phyloP scores from a whole-genome alignment of 2,113 vertebrate species.

The Polypterus senegalus region DNA sequence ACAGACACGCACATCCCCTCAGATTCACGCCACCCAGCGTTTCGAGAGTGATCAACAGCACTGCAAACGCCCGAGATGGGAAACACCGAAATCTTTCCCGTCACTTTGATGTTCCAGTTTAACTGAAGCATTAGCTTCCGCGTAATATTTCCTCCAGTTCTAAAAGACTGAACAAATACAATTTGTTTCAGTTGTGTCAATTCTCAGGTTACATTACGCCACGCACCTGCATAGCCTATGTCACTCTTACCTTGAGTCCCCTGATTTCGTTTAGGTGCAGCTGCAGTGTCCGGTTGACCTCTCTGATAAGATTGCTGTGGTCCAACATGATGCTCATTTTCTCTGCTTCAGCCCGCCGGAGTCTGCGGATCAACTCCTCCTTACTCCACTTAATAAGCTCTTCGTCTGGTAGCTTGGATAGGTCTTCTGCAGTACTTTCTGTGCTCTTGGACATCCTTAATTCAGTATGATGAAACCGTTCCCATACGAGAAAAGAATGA shows the following conservation, averaged over 20 bases:
- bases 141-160: too few relatives aligned
- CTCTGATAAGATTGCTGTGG: slow-evolving; percentile 89
- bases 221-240: neutral
- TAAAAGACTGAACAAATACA: too few relatives aligned
- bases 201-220: too few relatives aligned
- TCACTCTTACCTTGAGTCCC: slow-evolving; percentile 73
- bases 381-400: slow-evolving; percentile 85
- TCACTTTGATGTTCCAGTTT: too few relatives aligned
- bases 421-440: slow-evolving; percentile 56
- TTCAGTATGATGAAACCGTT: neutral
- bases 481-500: neutral
- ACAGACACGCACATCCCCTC: too few relatives aligned
- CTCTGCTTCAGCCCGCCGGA: slow-evolving; percentile 80
- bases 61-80: too few relatives aligned
- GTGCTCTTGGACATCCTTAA: slow-evolving; percentile 39
- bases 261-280: slow-evolving; percentile 90
- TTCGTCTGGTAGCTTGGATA: slow-evolving; percentile 78
- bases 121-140: too few relatives aligned
- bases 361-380: slow-evolving; percentile 79
- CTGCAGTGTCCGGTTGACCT: slow-evolving; percentile 92
- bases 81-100: too few relatives aligned
- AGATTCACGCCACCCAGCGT: too few relatives aligned
- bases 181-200: too few relatives aligned
- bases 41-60: too few relatives aligned
- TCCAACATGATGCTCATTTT: slow-evolving; percentile 93